These are phyloP conservation scores for Anthopleura xanthogrammica DNA, from an alignment of 92 coral and sea anemone species.

Conservation along the genomic window DNA sequence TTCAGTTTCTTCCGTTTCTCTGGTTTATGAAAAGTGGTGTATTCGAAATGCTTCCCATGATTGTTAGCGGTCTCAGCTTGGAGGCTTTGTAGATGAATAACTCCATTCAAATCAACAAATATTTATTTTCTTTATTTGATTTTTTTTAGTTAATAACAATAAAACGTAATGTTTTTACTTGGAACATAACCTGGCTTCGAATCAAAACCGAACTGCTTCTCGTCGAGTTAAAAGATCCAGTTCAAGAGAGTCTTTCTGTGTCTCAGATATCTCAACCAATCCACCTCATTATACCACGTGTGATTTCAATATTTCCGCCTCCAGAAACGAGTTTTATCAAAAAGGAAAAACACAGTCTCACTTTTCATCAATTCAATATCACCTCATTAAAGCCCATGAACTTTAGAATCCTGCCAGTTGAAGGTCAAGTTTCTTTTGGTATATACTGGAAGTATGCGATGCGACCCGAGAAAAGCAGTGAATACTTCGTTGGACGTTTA, in stretches of 20 bases:
- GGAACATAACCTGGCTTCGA: conserved; percentile 17
- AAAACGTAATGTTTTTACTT: conserved; percentile 27
- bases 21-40: too few species aligned
- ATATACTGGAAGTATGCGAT: conserved; percentile 32
- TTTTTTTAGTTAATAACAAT: conserved; percentile 15
- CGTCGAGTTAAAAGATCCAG: conserved; percentile 29
- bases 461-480: conserved; percentile 22
- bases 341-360: conserved; percentile 4
- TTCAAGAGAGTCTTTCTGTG: conserved; percentile 5
- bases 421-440: conserved; percentile 8
- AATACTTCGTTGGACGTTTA: conserved; percentile 16
- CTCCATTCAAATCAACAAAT: not conserved
- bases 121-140: not conserved
- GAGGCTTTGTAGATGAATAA: too few species aligned
- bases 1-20: too few species aligned
- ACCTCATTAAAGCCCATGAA: not conserved
- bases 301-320: not conserved
- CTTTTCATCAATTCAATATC: conserved; percentile 9
- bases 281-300: conserved; percentile 27
- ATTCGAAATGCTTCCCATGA: too few species aligned
- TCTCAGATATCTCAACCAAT: conserved; percentile 20
- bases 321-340: conserved; percentile 12
- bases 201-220: conserved; percentile 28
- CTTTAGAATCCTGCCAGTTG: not conserved
- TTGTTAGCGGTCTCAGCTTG: too few species aligned